Evolutionary conservation across 2,797 vertebrate genomes (phyloP).

Genomic region (Sebastolobus alascanus): DNA sequence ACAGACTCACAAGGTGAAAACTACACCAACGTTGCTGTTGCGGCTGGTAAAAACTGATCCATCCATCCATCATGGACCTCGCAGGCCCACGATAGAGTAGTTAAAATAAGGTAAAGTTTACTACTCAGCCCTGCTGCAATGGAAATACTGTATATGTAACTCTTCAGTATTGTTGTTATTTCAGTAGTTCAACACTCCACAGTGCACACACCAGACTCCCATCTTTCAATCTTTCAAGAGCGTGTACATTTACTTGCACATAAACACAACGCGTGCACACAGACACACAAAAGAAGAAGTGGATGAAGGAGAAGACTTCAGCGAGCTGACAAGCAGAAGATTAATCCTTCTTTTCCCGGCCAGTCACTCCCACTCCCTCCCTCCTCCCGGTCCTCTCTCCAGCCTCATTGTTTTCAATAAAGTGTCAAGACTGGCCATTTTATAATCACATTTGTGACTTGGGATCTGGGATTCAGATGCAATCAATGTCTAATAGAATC

Average conservation of each 20-base stretch:
- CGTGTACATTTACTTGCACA: constrained; percentile 7
- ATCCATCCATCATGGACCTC: neutral
- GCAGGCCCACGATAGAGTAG: neutral
- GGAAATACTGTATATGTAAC: neutral
- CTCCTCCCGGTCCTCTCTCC: constrained; percentile 66
- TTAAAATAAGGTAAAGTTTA: neutral
- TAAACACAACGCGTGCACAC: constrained; percentile 19
- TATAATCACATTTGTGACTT: constrained; percentile 88
- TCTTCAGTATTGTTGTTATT: constrained; percentile 21
- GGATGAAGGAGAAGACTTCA: constrained; percentile 66
- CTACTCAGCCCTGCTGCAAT: neutral
- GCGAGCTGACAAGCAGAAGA: constrained; percentile 75
- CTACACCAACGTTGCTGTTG: neutral
- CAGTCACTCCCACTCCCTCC: constrained; percentile 71
- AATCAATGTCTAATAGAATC: constrained; percentile 90
- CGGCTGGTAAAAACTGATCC: neutral
- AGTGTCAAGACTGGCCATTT: constrained; percentile 85
- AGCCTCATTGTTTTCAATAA: constrained; percentile 89
- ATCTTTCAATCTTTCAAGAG: constrained; percentile 1
- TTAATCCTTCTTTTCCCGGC: constrained; percentile 74
- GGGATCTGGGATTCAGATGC: constrained; percentile 86
- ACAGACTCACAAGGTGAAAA: neutral
- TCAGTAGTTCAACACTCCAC: constrained; percentile 30
- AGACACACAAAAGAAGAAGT: constrained; percentile 45
- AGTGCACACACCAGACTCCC: constrained; percentile 14